Conservation (phyloP, 2,113 vertebrate species). For the cattle (Bos taurus) region DNA sequence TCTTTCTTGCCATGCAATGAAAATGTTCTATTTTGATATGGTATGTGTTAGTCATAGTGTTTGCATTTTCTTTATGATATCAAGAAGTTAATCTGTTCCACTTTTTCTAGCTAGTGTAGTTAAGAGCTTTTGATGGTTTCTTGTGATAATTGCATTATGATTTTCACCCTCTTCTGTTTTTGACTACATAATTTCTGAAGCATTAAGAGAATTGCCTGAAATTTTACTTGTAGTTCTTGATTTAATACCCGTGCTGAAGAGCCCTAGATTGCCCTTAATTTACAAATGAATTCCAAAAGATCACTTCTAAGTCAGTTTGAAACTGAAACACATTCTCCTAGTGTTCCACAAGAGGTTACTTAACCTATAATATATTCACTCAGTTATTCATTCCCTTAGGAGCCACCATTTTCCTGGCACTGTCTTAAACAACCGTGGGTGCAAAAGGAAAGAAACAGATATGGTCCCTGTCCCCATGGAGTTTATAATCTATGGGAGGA, state of each 20-base stretch:
- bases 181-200: slow-evolving; percentile 64
- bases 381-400: background rate
- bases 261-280: slow-evolving; percentile 54
- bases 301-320: slow-evolving; percentile 54
- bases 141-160: slow-evolving; percentile 72
- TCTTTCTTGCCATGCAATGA: slow-evolving; percentile 58
- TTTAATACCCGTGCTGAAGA: slow-evolving; percentile 42
- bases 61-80: slow-evolving; percentile 71
- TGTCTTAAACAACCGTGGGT: background rate
- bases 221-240: slow-evolving; percentile 58
- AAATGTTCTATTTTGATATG: slow-evolving; percentile 72
- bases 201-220: slow-evolving; percentile 43
- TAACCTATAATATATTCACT: slow-evolving; percentile 44
- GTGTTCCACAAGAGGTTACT: slow-evolving; percentile 34
- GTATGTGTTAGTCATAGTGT: slow-evolving; percentile 65
- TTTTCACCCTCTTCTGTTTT: slow-evolving; percentile 67
- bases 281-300: slow-evolving; percentile 63
- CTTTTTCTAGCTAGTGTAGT: slow-evolving; percentile 58
- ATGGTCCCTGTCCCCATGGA: background rate
- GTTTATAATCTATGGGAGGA: background rate
- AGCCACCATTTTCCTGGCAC: background rate
- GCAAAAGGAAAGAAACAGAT: background rate
- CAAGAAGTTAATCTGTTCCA: slow-evolving; percentile 70
- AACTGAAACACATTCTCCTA: slow-evolving; percentile 45
- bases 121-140: slow-evolving; percentile 67